Base-by-base conservation (phyloP, 2,113 vertebrate genomes). In the Anthoscopus minutus region DNA sequence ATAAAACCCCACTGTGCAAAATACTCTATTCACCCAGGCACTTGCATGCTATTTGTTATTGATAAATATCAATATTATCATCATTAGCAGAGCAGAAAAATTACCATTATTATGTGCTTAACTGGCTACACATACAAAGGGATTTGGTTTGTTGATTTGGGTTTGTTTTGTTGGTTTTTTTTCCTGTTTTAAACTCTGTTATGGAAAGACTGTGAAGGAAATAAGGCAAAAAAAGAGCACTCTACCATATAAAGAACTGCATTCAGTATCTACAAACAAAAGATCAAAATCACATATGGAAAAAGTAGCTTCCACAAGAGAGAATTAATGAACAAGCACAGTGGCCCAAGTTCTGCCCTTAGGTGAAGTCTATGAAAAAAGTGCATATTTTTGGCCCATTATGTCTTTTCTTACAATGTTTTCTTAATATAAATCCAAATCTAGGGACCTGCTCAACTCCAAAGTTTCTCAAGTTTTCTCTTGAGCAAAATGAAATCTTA, bases 11-110 rank as follows among this genome's bases (percentile, higher is more conserved):
- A 72, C 95, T 91, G 93, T 94, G 95, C 54, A 95, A 96, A 96
- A 92, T 21, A 86, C 87, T 85, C 81, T 93, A 33, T 94, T 96
- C 84, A 87, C 70, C 57, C 85, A 80, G 86, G 45, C 62, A 37
- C 84, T 91, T 35, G 31, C 83, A 38, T 69, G 85, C 21, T 88
- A 95, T 92, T 81, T 94, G 65, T 95, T 96, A 96, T 93, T 92
- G 91, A 96, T 93, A 97, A 94, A 94, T 94, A 93, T 91, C 95
- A 96, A 92, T 97, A 96, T 96, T 93, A 92, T 78, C 76, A 72
- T 92, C 88, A 96, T 95, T 96, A 96, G 40, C 64, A 90, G 82
- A 84, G 93, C 56, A 95, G 82, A 88, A 71, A 81, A 97, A 96
- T 93, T 78, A 93, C 90, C 86, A 67, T 94, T 95, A 94, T 96